Evolutionary conservation across 2,113 vertebrate genomes (phyloP), one percentile per base, ranked within the genome.

Genomic region (Laticauda colubrina): DNA sequence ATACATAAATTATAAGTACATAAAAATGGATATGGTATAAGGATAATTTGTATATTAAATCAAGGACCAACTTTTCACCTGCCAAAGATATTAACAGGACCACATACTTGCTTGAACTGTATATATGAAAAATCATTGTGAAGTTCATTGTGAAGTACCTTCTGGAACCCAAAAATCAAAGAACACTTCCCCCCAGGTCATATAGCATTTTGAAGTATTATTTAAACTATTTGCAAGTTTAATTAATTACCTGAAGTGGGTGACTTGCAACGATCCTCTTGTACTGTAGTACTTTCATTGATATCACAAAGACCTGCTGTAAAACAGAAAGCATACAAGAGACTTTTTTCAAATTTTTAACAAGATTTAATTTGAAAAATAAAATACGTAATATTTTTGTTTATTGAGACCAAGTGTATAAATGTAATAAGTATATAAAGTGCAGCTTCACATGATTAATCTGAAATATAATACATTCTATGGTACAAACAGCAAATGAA

Each of bases 251-350:
- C 99, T 97, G 99, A 99, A 89, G 99, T 99, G 11, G 99, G 99
- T 1, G 99, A 99, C 95, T 99, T 99, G 98, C 99, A 99, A 96
- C 98, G 98, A 95, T 99, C 99, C 92, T 99, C 99, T 93, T 98
- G 98, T 54, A 98, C 98, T 59, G 98, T 92, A 0, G 98, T 98
- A 90, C 98, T 98, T 97, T 99, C 99, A 90, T 98, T 99, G 94
- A 99, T 99, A 94, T 99, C 99, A 94, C 98, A 99, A 6, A 99
- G 98, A 97, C 99, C 99, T 97, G 98, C 95, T 97, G 92, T 94
- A 97, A 96, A 91, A 97, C 90, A 97, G 87, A 97, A 93, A 85
- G 48, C 54, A 89, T 34, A 0, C 7, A 48, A 94, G 5, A 87
- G 21, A 89, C 12, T n/a, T 87, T 51, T 55, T 90, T 75, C 7